Evolutionary conservation across 2,113 vertebrate species (phyloP).

Genomic region (Rafetus swinhoei): DNA sequence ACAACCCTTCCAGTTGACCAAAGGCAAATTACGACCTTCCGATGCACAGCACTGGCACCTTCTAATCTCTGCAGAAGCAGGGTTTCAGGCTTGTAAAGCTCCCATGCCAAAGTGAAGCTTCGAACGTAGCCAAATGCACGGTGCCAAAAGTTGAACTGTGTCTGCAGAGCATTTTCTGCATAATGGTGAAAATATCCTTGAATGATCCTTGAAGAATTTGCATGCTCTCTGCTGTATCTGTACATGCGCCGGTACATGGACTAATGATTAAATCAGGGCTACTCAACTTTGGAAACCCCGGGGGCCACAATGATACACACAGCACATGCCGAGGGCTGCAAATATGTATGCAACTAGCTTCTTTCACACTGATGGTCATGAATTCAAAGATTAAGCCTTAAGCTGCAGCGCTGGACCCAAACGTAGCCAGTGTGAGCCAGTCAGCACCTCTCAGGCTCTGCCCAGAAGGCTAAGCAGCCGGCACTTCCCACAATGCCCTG

Average conservation of each 20-base stretch:
- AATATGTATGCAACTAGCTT: too few species aligned
- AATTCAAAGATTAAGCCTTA: too few species aligned
- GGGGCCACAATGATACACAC: too few species aligned
- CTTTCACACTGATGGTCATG: too few species aligned
- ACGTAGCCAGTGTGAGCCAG: too few species aligned
- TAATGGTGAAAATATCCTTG: neutral
- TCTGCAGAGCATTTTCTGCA: neutral
- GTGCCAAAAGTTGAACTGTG: neutral
- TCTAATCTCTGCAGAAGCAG: neutral
- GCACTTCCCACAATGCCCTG: too few species aligned
- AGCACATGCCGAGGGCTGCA: too few species aligned
- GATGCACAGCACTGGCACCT: neutral
- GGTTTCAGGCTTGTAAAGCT: neutral
- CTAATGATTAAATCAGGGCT: neutral
- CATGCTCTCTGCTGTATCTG: neutral
- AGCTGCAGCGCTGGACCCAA: too few species aligned
- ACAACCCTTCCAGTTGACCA: neutral
- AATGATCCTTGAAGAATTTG: neutral
- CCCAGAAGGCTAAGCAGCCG: too few species aligned
- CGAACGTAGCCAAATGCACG: neutral
- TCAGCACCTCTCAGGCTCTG: too few species aligned
- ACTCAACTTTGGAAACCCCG: too few species aligned
- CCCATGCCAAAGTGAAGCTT: neutral
- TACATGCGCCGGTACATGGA: neutral
- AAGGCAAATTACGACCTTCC: neutral